A percentile compares a stretch with the other conserved stretches of the same genome.
Conservation (phyloP, 2,888 invertebrate species). For the Chrysopilus asiliformis region DNA sequence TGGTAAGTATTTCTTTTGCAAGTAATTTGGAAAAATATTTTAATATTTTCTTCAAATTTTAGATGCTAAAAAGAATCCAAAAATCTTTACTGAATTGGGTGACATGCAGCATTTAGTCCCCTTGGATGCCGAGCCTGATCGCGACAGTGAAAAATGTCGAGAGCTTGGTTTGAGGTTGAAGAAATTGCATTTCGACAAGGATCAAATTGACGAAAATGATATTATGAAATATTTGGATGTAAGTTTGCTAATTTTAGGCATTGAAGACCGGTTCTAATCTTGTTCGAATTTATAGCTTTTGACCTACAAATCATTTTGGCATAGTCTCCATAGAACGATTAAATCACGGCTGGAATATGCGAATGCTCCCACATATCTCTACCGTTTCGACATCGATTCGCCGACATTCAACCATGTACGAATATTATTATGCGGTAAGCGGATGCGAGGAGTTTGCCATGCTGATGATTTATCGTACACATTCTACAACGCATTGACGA, state of each 20-base stretch:
- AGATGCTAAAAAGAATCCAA: no score
- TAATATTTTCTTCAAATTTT: neutral
- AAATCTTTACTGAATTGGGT: no score
- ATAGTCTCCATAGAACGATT: constrained; percentile 29
- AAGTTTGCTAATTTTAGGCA: no score
- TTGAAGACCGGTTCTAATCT: no score
- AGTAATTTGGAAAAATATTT: neutral
- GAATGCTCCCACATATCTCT: constrained; percentile 29
- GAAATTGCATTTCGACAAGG: no score
- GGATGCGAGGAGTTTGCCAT: constrained; percentile 32
- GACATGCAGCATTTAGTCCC: no score
- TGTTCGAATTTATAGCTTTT: constrained; percentile 30
- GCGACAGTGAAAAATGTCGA: no score
- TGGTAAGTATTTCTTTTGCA: no score
- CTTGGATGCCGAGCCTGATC: no score
- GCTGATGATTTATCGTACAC: constrained; percentile 34
- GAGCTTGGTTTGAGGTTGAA: no score
- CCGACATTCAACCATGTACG: constrained; percentile 32
- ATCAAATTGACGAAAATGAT: no score
- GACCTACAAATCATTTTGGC: constrained; percentile 34
- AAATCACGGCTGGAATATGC: constrained; percentile 25
- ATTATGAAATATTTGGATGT: no score
- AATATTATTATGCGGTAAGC: constrained; percentile 30
- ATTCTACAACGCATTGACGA: constrained; percentile 31
- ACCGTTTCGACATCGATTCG: constrained; percentile 35